A percentile compares a stretch with the other conserved stretches of the same genome.
Evolutionary conservation across 2,113 vertebrate species (phyloP).

Genomic region (Penelope pileata): DNA sequence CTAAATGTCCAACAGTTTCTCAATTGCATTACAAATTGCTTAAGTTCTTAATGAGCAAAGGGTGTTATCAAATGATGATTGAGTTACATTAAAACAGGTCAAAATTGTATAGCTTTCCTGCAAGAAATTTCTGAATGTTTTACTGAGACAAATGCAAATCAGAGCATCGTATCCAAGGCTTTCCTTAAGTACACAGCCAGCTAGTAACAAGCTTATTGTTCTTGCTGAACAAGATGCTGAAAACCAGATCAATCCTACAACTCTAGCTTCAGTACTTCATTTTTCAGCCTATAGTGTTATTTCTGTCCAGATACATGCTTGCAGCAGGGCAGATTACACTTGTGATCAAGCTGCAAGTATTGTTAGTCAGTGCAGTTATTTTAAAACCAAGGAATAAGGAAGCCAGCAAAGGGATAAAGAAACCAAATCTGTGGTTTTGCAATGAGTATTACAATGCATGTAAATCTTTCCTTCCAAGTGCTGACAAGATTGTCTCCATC

Average conservation of each 20-base stretch:
- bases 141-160: background rate
- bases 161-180: background rate
- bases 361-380: background rate
- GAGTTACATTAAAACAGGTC: background rate
- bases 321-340: background rate
- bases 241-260: background rate
- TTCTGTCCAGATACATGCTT: background rate
- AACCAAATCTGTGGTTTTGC: background rate
- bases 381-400: background rate
- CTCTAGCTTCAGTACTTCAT: background rate
- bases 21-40: background rate
- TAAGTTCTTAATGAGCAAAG: background rate
- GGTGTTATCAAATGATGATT: background rate
- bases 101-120: background rate
- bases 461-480: background rate
- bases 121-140: background rate
- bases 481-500: background rate
- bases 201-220: background rate
- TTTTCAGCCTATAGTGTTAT: background rate
- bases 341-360: background rate
- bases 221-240: background rate
- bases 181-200: background rate
- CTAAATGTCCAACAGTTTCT: background rate
- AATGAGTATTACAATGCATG: background rate
- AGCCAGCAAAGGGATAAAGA: background rate